These are phyloP conservation scores for Apoderus coryli DNA, from an alignment of 2,888 invertebrate species.

Conservation along the genomic window DNA sequence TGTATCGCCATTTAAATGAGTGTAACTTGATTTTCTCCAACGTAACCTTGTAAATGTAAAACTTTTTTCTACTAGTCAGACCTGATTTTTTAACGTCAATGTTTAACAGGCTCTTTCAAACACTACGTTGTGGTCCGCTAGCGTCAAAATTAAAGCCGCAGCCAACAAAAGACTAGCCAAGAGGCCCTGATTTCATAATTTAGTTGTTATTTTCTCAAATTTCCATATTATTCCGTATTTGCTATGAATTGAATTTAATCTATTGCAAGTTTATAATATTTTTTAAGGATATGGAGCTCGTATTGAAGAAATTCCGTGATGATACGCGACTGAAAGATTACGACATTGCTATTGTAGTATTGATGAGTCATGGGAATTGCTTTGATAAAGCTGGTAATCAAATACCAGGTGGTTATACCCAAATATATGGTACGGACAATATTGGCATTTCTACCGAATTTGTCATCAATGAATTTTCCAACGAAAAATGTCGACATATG, in stretches of 20 bases:
- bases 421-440: slow-evolving; percentile 45
- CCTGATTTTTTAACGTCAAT: background rate
- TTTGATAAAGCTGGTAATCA: slow-evolving; percentile 20
- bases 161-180: too few species aligned
- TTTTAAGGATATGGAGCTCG: slow-evolving; percentile 22
- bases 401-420: slow-evolving; percentile 34
- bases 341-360: slow-evolving; percentile 48
- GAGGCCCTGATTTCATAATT: too few species aligned
- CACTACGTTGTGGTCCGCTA: too few species aligned
- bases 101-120: background rate
- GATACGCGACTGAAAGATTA: slow-evolving; percentile 32
- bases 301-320: slow-evolving; percentile 30
- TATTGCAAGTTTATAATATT: slow-evolving; percentile 1
- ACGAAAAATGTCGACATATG: slow-evolving; percentile 37
- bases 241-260: slow-evolving; percentile 3
- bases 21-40: too few species aligned
- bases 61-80: too few species aligned
- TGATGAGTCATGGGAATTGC: slow-evolving; percentile 52
- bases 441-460: slow-evolving; percentile 35
- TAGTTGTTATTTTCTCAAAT: too few species aligned
- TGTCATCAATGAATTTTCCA: slow-evolving; percentile 45
- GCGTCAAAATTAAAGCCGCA: too few species aligned
- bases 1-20: too few species aligned
- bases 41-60: too few species aligned
- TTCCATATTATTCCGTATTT: background rate